Base-by-base conservation (phyloP, 2,113 vertebrate genomes). In the Amphiprion percula region DNA sequence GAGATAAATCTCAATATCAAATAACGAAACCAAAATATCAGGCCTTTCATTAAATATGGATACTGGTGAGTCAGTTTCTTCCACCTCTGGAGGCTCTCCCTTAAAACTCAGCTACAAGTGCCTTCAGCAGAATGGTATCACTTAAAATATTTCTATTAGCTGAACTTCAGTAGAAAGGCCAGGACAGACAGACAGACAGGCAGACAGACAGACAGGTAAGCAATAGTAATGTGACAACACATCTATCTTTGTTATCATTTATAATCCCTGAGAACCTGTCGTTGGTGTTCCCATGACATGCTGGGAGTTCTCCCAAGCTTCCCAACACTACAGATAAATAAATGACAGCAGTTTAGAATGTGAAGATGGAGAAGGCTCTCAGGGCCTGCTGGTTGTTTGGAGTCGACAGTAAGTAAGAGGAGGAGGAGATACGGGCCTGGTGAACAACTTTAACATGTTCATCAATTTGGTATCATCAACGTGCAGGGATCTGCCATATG, bases 231-330 rank as follows among this genome's bases (percentile, higher is more conserved):
- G 55, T 49, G 15, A 67, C 66, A 28, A 54, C 68, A 50, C 70
- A 65, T 69, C 78, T 41, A 79, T 80, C 68, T 28, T 4, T 55
- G 76, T 58, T 69, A 68, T 79, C 71, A 67, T 78, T 83, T 74
- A 78, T 78, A 80, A 83, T 77, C 70, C 69, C 69, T 56, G 70
- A 76, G 28, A 73, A 87, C 64, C 77, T 68, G 80, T 71, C 66
- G 60, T 69, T 55, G 62, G 8, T 68, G 67, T 53, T 52, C 23
- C 63, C 63, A 4, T 19, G 66, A 28, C 49, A 28, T 9, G 6
- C 17, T 3, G 56, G 33, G 59, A 41, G 47, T 62, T 53, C 49
- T 67, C 79, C 54, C 23, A n/a, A 61, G 17, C 69, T 67, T 55
- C 41, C 14, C n/a, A 61, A 78, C 55, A 70, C 55, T 64, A 65